phyloP scores from a whole-genome alignment of 2,797 vertebrate species.

The Malacoraja senta region DNA sequence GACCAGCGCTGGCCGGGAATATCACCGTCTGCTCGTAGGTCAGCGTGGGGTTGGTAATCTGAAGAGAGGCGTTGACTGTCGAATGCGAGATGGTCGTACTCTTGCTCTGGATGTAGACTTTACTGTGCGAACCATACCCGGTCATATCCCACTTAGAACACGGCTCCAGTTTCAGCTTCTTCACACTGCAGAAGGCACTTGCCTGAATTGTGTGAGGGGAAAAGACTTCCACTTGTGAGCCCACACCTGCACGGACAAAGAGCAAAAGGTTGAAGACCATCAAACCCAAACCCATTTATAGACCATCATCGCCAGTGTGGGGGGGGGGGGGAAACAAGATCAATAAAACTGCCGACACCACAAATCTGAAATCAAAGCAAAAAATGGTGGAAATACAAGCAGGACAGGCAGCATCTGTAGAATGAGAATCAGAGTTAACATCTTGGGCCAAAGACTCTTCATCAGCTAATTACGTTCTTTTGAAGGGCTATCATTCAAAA shows the following conservation, averaged over 20 bases:
- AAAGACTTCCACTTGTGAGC: constrained; percentile 98
- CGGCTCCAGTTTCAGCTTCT: constrained; percentile 98
- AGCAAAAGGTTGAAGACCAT: constrained; percentile 55
- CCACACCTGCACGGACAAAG: constrained; percentile 77
- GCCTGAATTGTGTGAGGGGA: constrained; percentile 94
- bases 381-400: too few relatives aligned
- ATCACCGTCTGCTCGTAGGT: constrained; percentile 94
- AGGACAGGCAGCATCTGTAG: too few relatives aligned
- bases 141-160: constrained; percentile 98
- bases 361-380: too few relatives aligned
- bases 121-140: constrained; percentile 95
- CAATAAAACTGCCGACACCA: too few relatives aligned
- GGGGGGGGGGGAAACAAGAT: too few relatives aligned
- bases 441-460: too few relatives aligned
- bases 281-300: neutral
- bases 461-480: neutral
- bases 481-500: neutral
- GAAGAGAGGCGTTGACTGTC: constrained; percentile 73
- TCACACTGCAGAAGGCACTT: constrained; percentile 99
- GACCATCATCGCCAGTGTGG: too few relatives aligned
- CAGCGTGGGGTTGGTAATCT: constrained; percentile 74
- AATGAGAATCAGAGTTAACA: too few relatives aligned
- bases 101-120: constrained; percentile 90
- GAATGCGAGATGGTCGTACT: constrained; percentile 77
- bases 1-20: constrained; percentile 83